Evolutionary conservation across 2,113 vertebrate species (phyloP), one percentile per base, ranked within the genome.

Genomic region (Phrynocephalus versicolor): DNA sequence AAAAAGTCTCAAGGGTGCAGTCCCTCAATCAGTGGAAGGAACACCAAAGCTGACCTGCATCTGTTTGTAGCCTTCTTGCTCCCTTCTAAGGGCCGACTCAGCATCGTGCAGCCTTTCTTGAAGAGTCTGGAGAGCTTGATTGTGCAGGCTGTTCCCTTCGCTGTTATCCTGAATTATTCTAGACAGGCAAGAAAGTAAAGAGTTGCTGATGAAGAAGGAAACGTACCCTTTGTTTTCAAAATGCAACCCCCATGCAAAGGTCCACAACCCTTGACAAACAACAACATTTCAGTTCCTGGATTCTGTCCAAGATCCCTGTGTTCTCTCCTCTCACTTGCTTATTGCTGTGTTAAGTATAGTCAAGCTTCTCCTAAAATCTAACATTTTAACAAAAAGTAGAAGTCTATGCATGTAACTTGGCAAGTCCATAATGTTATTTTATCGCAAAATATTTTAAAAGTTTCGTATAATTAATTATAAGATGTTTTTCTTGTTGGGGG

Each of bases 101-200:
- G 97, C 94, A 73, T 99, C 98, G 67, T 96, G 95, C 39, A 99
- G 92, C 88, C 98, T 96, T 85, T 99, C 98, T 83, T 99, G 98
- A 35, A 98, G 91, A 3, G 96, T 98, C 8, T 98, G 97, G 74
- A 99, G 95, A 72, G 98, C 97, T 94, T 98, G 98, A 55, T 96
- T 98, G 82, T 99, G 97, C 76, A 99, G 89, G 91, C 96, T 98
- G 90, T 95, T 99, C 1, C 99, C 98, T 94, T 99, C 98, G 33
- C 94, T 97, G 87, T 98, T 98, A 91, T 99, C 97, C 88, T 98
- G 97, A 89, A 99, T 94, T 81, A 99, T 98, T 92, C 99, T 97
- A 96, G 85, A 94, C n/a, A 65, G 39, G 67, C 15, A 89, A 3
- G 91, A 51, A n/a, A 23, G 0, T 88, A 93, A 2, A 57, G 0